These are phyloP conservation scores for Mellivora capensis DNA, from an alignment of 2,113 vertebrate genomes.

Conservation along the genomic window DNA sequence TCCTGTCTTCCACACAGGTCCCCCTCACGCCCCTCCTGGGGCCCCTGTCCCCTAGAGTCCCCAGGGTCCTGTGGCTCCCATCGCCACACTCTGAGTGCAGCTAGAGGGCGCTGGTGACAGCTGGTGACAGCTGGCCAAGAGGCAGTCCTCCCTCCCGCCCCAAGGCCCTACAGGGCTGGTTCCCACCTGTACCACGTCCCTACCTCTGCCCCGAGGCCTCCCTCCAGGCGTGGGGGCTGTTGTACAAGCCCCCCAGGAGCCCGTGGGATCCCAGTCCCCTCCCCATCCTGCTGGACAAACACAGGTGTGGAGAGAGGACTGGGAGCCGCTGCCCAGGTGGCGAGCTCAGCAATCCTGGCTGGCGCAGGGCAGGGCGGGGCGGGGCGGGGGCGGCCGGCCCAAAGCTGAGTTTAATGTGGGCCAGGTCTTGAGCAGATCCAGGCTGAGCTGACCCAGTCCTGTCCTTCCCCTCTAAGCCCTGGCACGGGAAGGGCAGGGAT, in stretches of 20 bases:
- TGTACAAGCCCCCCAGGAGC: background rate
- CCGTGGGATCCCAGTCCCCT: background rate
- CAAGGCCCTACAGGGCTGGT: background rate
- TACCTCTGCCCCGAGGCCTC: background rate
- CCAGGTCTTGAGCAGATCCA: too few species aligned
- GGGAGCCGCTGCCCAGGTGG: fast-evolving
- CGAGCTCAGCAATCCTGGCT: too few species aligned
- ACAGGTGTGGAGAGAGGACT: background rate
- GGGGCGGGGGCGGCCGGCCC: background rate
- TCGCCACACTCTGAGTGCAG: background rate
- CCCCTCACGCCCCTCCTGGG: background rate
- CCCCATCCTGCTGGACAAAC: background rate
- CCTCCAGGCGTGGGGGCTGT: background rate
- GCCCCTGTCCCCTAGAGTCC: background rate
- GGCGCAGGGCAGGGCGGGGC: background rate
- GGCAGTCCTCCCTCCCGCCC: background rate
- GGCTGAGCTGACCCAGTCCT: background rate
- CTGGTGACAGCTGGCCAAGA: background rate
- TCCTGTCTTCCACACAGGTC: background rate
- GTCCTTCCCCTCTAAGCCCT: background rate
- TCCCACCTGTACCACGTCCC: too few species aligned
- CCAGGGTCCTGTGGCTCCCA: background rate
- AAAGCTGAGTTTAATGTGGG: background rate
- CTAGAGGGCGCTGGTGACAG: background rate
- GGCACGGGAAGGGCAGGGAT: background rate